These are phyloP conservation scores for Pteria penguin DNA, from an alignment of 2,888 invertebrate species.

Conservation along the genomic window DNA sequence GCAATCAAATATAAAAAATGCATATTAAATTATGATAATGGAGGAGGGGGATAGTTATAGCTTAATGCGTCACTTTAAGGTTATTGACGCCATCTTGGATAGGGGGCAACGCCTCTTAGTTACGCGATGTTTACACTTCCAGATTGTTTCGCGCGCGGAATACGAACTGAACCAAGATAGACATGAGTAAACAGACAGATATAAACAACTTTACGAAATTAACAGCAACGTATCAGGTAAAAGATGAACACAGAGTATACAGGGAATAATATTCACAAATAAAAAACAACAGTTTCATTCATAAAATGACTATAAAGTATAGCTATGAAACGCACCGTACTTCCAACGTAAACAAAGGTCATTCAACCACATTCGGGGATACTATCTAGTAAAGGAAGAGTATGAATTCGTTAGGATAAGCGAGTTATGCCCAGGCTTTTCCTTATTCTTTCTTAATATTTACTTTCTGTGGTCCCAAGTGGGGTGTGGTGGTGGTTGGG, in stretches of 20 bases:
- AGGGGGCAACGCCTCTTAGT: not conserved
- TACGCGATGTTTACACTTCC: not conserved
- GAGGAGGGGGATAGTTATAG: no score
- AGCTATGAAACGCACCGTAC: not conserved
- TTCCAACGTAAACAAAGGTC: not conserved
- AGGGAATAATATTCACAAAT: not conserved
- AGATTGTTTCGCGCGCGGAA: not conserved
- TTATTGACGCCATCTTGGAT: not conserved
- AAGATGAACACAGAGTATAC: not conserved
- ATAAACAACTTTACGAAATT: not conserved
- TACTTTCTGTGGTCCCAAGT: not conserved
- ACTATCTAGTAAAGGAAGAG: not conserved
- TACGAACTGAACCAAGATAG: not conserved
- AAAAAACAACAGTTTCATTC: not conserved
- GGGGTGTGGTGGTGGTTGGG: not conserved
- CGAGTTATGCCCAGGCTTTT: not conserved
- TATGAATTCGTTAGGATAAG: not conserved
- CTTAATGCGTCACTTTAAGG: no score
- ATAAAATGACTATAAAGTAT: not conserved
- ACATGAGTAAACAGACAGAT: not conserved
- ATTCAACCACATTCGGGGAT: not conserved
- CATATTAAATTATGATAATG: no score
- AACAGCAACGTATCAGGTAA: not conserved
- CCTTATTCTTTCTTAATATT: not conserved
- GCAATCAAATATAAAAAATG: no score